phyloP scores from a whole-genome alignment of 2,113 vertebrate genomes.

The Ctenomys sociabilis region DNA sequence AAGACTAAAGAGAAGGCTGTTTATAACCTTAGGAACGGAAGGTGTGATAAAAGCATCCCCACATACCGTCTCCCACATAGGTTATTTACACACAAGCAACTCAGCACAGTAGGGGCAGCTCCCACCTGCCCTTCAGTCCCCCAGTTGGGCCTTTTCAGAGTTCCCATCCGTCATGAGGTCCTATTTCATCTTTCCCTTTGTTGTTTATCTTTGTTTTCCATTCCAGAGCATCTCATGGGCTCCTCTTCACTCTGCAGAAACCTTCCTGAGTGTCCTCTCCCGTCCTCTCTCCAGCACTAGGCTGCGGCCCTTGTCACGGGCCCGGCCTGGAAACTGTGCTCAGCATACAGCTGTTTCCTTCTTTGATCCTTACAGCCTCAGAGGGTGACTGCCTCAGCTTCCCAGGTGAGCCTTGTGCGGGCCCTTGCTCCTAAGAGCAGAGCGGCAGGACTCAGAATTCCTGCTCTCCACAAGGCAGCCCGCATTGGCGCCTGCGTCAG shows the following conservation, averaged over 20 bases:
- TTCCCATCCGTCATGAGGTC: not conserved
- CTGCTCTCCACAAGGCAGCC: not conserved
- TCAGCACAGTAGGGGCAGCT: not conserved
- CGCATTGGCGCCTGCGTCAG: fast-evolving
- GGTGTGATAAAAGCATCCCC: not conserved
- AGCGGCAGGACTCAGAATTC: not conserved
- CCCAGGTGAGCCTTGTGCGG: not conserved
- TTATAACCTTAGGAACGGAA: not conserved
- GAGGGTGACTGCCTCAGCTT: not conserved
- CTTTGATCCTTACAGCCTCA: not conserved
- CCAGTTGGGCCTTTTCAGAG: not conserved
- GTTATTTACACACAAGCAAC: not conserved
- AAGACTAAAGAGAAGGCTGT: not conserved
- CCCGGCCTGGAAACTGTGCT: not conserved
- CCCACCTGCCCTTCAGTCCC: not conserved
- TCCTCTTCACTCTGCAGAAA: conserved; percentile 48
- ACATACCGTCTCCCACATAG: not conserved
- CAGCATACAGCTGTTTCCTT: not conserved
- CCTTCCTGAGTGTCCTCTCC: not conserved
- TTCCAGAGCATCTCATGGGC: not conserved
- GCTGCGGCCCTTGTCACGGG: not conserved
- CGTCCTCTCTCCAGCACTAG: not conserved
- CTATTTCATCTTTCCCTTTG: not conserved
- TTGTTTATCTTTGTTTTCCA: not conserved
- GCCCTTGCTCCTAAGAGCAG: not conserved